A percentile compares a stretch with the other conserved stretches of the same genome.
Conservation (phyloP, 2,888 invertebrate genomes). For the Oxyteleia sp. region DNA sequence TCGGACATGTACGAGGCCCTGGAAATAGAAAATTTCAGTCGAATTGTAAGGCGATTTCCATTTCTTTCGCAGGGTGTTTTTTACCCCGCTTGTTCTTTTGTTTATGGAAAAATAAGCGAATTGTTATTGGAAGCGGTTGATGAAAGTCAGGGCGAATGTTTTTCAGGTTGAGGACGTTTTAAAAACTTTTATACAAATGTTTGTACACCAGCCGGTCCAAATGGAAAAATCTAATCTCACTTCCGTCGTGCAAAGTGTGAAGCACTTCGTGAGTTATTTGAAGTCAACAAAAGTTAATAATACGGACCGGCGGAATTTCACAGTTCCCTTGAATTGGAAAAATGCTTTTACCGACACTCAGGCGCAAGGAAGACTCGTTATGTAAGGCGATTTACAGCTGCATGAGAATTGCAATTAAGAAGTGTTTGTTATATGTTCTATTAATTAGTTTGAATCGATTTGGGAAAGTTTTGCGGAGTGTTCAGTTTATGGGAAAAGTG, state of each 20-base stretch:
- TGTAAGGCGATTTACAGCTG: constrained; percentile 52
- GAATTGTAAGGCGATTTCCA: constrained; percentile 76
- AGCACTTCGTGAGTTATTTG: constrained; percentile 77
- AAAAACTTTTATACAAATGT: constrained; percentile 79
- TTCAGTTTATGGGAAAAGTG: neutral
- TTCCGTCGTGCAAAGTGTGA: constrained; percentile 77
- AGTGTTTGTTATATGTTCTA: constrained; percentile 13
- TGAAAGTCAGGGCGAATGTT: constrained; percentile 12
- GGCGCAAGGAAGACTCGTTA: constrained; percentile 56
- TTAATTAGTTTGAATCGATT: constrained; percentile 1
- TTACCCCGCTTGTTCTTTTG: neutral
- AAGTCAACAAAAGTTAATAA: constrained; percentile 69
- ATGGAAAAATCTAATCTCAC: constrained; percentile 82
- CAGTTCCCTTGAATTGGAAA: constrained; percentile 63
- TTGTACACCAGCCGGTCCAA: constrained; percentile 74
- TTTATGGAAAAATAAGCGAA: constrained; percentile 4
- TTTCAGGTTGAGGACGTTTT: constrained; percentile 79
- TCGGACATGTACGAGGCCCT: constrained; percentile 79
- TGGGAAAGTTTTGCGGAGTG: neutral
- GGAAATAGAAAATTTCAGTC: constrained; percentile 78
- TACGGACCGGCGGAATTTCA: constrained; percentile 35
- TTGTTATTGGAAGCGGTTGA: constrained; percentile 13
- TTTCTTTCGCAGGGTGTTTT: constrained; percentile 2
- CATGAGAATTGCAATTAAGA: constrained; percentile 22
- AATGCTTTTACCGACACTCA: constrained; percentile 70